Evolutionary conservation across 2,113 vertebrate species (phyloP), one percentile per base, ranked within the genome.

Genomic region (Varanus salvator): DNA sequence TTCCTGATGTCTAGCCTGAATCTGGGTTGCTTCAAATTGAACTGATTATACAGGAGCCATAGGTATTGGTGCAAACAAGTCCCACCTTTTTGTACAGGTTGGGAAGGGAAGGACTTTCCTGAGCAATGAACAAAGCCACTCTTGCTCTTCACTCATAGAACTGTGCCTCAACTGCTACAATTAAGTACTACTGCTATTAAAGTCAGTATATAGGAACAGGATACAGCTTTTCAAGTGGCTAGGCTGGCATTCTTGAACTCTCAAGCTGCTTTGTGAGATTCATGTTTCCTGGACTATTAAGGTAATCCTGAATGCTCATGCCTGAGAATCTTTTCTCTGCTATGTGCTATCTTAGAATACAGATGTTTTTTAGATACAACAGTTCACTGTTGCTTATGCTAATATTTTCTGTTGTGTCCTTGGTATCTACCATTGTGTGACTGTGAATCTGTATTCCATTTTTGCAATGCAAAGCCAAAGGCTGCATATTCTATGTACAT

Each of bases 231-330:
- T 69, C 83, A 81, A 71, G 25, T 5, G 71, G 2, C 5, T 85
- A 0, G 75, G 89, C 66, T 90, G 44, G 31, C 69, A 75, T 93
- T 31, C 15, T 88, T 48, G 5, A 4, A 0, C 86, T 83, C 86
- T 8, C 50, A 66, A 76, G 50, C 81, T 29, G 1, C 0, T 91
- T 86, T 87, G 71, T 19, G 9, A 34, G 0, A 14, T 57, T 92
- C 92, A 91, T 50, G 31, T 90, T 75, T 83, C 6, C 21, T 82
- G 76, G 86, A 83, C 1, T 80, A 2, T 86, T 87, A 85, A 88
- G 68, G 54, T 50, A 88, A 34, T 11, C 69, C 9, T 4, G 54
- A 11, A 92, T 89, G 89, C 52, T 31, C 11, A 64, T 77, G 86
- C 64, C 71, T 68, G 25, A 21, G 75, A 74, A 90, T 44, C 64